Conservation (phyloP, 1,140 invertebrate species). For the Hestina assimilis region DNA sequence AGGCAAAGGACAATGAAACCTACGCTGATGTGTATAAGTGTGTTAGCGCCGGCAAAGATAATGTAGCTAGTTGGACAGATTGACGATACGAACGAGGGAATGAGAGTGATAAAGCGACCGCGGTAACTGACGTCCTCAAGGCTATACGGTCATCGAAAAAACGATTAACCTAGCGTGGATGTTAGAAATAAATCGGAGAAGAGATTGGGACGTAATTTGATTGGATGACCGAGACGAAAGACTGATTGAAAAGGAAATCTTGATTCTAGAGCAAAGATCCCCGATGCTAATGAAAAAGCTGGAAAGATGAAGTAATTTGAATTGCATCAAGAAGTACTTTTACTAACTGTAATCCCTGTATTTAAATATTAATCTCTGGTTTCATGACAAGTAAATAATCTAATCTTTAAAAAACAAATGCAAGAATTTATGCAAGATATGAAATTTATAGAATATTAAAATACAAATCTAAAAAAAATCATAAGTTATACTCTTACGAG, state of each 20-base stretch:
- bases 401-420: too few species aligned
- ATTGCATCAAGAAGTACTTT: too few species aligned
- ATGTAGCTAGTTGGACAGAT: constrained; percentile 26
- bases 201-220: constrained; percentile 32
- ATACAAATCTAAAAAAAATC: too few species aligned
- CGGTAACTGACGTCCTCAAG: constrained; percentile 31
- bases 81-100: constrained; percentile 33
- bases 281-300: background rate
- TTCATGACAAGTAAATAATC: too few species aligned
- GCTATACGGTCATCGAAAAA: constrained; percentile 31
- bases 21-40: constrained; percentile 18
- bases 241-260: constrained; percentile 10
- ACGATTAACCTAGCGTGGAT: constrained; percentile 34
- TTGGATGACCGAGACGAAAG: constrained; percentile 9
- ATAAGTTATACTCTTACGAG: too few species aligned
- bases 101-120: constrained; percentile 44
- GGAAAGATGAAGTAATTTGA: background rate
- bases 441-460: too few species aligned
- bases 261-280: background rate
- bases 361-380: too few species aligned
- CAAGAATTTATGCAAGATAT: too few species aligned
- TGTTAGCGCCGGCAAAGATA: constrained; percentile 1
- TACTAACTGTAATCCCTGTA: too few species aligned
- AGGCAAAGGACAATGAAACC: constrained; percentile 22
- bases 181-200: constrained; percentile 31